A percentile compares a stretch with the other conserved stretches of the same genome.
phyloP scores from a whole-genome alignment of 2,113 vertebrate genomes.

The Apaloderma vittatum region DNA sequence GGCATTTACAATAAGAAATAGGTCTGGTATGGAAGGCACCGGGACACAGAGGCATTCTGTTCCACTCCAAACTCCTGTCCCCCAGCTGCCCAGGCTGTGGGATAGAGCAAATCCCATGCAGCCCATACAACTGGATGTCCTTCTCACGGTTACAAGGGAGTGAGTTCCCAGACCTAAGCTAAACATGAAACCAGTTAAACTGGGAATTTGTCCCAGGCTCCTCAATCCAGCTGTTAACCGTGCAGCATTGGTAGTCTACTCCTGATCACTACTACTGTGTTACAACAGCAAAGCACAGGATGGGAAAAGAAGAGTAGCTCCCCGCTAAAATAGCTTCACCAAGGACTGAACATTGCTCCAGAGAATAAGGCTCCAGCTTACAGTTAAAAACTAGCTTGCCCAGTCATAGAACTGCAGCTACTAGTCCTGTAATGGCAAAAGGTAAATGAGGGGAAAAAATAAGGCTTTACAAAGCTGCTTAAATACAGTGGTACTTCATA shows the following conservation, averaged over 20 bases:
- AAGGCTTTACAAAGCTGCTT: neutral
- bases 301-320: neutral
- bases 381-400: neutral
- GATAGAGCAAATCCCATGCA: neutral
- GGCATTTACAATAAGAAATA: neutral
- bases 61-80: neutral
- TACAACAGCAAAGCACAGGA: neutral
- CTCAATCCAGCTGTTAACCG: neutral
- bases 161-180: neutral
- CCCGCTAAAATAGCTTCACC: neutral
- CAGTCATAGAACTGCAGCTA: neutral
- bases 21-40: neutral
- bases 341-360: neutral
- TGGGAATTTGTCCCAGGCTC: neutral
- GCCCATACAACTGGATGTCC: neutral
- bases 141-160: neutral
- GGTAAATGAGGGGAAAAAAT: neutral
- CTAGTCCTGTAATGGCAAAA: neutral
- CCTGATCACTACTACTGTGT: fast-evolving
- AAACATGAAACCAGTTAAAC: neutral
- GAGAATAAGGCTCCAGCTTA: neutral
- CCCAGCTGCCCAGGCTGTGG: fast-evolving
- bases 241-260: neutral
- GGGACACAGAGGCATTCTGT: neutral
- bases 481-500: neutral